Evolutionary conservation across 2,888 invertebrate genomes (phyloP).

Genomic region (Junonia oenone): DNA sequence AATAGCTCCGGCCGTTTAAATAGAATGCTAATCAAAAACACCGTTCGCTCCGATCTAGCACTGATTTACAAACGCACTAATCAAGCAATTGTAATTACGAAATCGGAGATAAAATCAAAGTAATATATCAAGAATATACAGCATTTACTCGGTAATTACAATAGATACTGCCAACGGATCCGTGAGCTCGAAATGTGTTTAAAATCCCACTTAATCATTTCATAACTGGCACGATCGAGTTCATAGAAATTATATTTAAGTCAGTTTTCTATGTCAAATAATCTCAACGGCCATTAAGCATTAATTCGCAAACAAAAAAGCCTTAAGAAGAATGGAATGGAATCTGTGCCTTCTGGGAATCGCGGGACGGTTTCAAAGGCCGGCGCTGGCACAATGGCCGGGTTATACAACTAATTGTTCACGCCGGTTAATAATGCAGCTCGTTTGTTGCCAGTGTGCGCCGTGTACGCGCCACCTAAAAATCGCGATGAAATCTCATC

Average conservation of each 20-base stretch:
- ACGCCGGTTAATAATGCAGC: conserved; percentile 61
- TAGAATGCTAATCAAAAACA: conserved; percentile 12
- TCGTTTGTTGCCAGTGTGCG: conserved; percentile 43
- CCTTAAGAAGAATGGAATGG: conserved; percentile 41
- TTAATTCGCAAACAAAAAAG: conserved; percentile 58
- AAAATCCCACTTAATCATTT: not conserved
- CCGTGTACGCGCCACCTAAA: not conserved
- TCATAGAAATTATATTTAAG: not conserved
- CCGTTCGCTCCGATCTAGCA: conserved; percentile 6
- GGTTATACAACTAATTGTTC: conserved; percentile 68
- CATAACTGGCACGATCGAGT: not conserved
- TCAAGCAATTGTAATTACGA: conserved; percentile 22
- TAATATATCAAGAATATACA: conserved; percentile 29
- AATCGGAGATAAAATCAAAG: conserved; percentile 14
- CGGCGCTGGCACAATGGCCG: conserved; percentile 60
- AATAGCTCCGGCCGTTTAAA: conserved; percentile 5
- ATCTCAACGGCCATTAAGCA: conserved; percentile 52
- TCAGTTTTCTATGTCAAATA: conserved; percentile 13
- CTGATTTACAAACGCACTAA: conserved; percentile 19
- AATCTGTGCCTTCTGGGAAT: conserved; percentile 69
- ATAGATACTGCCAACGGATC: conserved; percentile 1
- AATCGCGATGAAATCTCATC: not conserved
- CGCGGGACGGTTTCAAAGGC: conserved; percentile 41
- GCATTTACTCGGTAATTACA: conserved; percentile 18
- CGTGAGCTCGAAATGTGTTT: conserved; percentile 11